Evolutionary conservation across 2,888 invertebrate genomes (phyloP), one percentile per base, ranked within the genome.

Genomic region (Acleris literana): DNA sequence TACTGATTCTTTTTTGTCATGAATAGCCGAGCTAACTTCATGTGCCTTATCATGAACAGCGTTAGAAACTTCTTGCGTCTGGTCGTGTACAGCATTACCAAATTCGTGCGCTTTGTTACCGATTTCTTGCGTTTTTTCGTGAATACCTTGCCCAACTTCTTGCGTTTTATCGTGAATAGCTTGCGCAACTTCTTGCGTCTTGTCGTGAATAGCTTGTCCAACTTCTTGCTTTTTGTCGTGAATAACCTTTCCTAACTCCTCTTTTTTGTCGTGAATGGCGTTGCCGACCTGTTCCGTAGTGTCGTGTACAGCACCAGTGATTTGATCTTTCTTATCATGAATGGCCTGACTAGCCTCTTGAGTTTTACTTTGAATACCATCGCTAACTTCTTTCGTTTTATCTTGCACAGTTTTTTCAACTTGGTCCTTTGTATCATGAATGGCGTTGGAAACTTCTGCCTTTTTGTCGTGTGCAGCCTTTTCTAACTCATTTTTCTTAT

Each of bases 101-200:
- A 83, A 69, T 58, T 83, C 76, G 9, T 76, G 75, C 51, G 75
- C 77, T 63, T 84, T 83, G n/a, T 76, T 75, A 5, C 74, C 72
- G n/a, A 25, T 25, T 25, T 25, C 25, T 25, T 25, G 25, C 6
- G 25, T 25, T 25, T 25, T 25, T 1, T 25, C 6, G 25, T 25
- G 5, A 25, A 25, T 25, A 25, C 5, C 25, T 25, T 25, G 25
- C 6, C 25, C 25, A 25, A 66, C 64, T 25, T 25, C 25, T 25
- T 25, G 25, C 25, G 25, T 25, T 25, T 25, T 25, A 1, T 25
- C 6, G 0, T 25, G 6, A 25, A 25, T 25, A 25, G 25, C 25
- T 25, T 25, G 25, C 25, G 6, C 25, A 25, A 66, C 64, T 63
- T 79, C 71, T 20, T 68, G 71, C 4, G 67, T 71, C 64, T 72